Percentiles rank a stretch among this genome's conserved stretches.
Conservation (phyloP, 2,888 invertebrate genomes). For the Notodonta ziczac region DNA sequence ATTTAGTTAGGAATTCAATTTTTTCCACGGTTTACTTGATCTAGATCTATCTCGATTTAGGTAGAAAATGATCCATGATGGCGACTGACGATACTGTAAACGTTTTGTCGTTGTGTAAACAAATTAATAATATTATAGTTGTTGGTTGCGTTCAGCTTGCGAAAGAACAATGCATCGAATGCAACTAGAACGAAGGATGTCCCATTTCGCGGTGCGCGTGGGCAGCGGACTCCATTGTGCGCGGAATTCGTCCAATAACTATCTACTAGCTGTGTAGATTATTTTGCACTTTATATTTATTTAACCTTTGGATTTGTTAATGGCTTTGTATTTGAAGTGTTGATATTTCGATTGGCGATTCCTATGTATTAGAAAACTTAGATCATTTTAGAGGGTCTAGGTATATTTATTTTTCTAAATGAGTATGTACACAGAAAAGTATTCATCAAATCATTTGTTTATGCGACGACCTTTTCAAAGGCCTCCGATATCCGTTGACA, state of each 20-base stretch:
- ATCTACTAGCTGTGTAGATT: constrained; percentile 21
- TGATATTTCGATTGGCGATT: too few relatives aligned
- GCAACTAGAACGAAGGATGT: constrained; percentile 61
- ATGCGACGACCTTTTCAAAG: constrained; percentile 37
- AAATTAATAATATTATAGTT: constrained; percentile 36
- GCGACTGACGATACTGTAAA: too few relatives aligned
- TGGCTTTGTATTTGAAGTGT: constrained; percentile 1
- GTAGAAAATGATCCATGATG: constrained; percentile 25
- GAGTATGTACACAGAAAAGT: too few relatives aligned
- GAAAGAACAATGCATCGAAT: constrained; percentile 47
- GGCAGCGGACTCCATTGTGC: constrained; percentile 39
- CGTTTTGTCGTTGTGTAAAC: constrained; percentile 22
- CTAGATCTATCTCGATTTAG: constrained; percentile 21
- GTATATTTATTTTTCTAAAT: too few relatives aligned
- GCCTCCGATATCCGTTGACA: constrained; percentile 40
- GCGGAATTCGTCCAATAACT: constrained; percentile 39
- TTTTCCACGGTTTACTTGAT: constrained; percentile 10
- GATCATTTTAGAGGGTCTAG: too few relatives aligned
- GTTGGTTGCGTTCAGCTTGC: constrained; percentile 39
- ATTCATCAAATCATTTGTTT: too few relatives aligned
- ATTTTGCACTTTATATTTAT: constrained; percentile 10
- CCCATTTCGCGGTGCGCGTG: constrained; percentile 60
- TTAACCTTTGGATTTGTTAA: constrained; percentile 1
- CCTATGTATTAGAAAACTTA: too few relatives aligned
- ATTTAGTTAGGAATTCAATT: too few relatives aligned